Base-by-base conservation (phyloP, 1,140 invertebrate species). In the Dinothrombium tinctorium region DNA sequence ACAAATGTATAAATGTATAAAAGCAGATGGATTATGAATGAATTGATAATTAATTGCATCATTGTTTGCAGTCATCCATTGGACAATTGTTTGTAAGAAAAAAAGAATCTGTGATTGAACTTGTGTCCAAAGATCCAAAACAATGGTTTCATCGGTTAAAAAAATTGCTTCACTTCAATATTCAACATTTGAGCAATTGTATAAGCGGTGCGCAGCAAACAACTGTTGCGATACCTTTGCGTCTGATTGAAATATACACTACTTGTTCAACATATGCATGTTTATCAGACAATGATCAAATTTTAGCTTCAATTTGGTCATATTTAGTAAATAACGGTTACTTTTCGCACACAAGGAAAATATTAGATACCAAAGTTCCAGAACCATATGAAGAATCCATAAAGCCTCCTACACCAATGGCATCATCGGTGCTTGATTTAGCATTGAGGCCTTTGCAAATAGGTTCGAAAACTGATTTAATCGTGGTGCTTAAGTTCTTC, bases 351-450 rank as follows among this genome's bases (percentile, higher is more conserved):
- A 54, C 87, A 44, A 64, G 72, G 44, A 58, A 61, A 35, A 51
- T 86, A 23, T 50, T 87, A 38, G 73, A 81, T 50, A 54, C 63
- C 31, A 71, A 72, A 56, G 66, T 76, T 29, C 75, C 76, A 31
- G 66, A 71, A 9, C 56, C 78, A 42, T 63, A 77, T 49, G 73
- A 74, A 19, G 63, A 67, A 25, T 71, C 69, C 1, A 47, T 69
- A 3, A 60, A 67, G 32, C 66, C 77, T n/a, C 76, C 76, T 1
- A 80, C 72, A 31, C 71, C 73, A 9, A 59, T 80, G 6, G 66
- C 75, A 22, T 70, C 69, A 40, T 74, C 72, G 46, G 58, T 86
- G 8, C 61, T 82, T 39, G 69, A 76, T 44, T 65, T 89, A 43
- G 68, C 86, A 32, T 63, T 73, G 45, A 65, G 72, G 47, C 80